phyloP scores from a whole-genome alignment of 2,113 vertebrate genomes.

The Clinocottus analis region DNA sequence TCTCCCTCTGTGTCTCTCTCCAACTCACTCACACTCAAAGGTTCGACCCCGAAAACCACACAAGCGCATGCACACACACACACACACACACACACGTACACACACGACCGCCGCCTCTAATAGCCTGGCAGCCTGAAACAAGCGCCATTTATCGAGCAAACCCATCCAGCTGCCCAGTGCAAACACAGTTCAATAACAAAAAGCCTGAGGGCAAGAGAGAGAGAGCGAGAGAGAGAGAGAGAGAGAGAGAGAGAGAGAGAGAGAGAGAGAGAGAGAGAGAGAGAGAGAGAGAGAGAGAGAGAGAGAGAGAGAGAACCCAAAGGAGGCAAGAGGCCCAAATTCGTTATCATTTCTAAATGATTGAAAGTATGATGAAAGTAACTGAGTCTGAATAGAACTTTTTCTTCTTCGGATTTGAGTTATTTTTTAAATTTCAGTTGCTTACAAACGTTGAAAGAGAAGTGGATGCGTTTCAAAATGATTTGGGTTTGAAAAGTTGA shows the following conservation, averaged over 20 bases:
- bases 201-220: slow-evolving; percentile 44
- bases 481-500: not conserved
- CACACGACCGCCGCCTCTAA: slow-evolving; percentile 6
- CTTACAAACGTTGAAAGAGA: not conserved
- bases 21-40: slow-evolving; percentile 1
- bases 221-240: not conserved
- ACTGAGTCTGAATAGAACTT: not conserved
- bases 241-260: slow-evolving; percentile 2
- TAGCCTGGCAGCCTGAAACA: slow-evolving; percentile 38
- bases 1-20: not conserved
- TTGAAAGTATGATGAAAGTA: too few species aligned
- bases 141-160: slow-evolving; percentile 64
- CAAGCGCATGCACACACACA: not conserved
- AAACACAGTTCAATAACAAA: slow-evolving; percentile 67
- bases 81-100: not conserved
- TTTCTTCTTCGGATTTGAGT: not conserved
- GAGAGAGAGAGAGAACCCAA: slow-evolving; percentile 5
- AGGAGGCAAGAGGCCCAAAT: slow-evolving; percentile 31
- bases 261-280: not conserved
- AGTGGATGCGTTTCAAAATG: not conserved
- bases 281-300: slow-evolving; percentile 6
- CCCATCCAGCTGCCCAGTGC: slow-evolving; percentile 50
- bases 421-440: not conserved
- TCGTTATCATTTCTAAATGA: too few species aligned
- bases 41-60: not conserved